Evolutionary conservation across 2,797 vertebrate genomes (phyloP), one percentile per base, ranked within the genome.

Genomic region (Poeciliopsis infans): DNA sequence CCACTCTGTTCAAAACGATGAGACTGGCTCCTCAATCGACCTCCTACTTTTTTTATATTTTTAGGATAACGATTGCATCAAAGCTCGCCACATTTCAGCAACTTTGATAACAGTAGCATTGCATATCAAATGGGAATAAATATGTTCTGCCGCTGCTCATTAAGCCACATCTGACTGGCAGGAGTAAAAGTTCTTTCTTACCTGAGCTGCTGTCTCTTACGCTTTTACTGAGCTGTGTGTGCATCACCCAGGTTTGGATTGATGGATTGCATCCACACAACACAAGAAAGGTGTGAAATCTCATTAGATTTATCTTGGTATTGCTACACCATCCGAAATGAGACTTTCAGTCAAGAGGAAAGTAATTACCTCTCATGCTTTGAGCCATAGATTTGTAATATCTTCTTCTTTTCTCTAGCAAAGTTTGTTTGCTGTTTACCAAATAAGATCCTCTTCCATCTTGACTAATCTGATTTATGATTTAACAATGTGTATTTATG

Each of bases 271-370:
- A 92, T 91, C 87, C 79, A 71, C 84, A 90, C 88, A 88, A 89
- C 90, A 92, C 84, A 84, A 82, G 87, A 90, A 89, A 86, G 90
- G 92, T 93, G 92, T 94, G 91, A 95, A 95, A 94, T 94, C 94
- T 95, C 94, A 95, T 96, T 95, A 95, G 93, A 93, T 95, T 95
- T 93, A 91, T 87, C 88, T 85, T 84, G 89, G 89, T 92, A 86
- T 93, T 92, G 81, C 92, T 88, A 89, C 91, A 88, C 89, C 83
- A 89, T 91, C 88, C 90, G 88, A 93, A 94, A 94, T 93, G 90
- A 94, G 90, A 91, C 90, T 92, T 90, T 89, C 93, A 92, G 92
- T 93, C 89, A 93, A 91, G 90, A 73, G 91, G 88, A 95, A 94
- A 94, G 89, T 93, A 94, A 94, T 95, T 95, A 94, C 90, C 90